Conservation (phyloP, 2,113 vertebrate genomes). For the Polyodon spathula region DNA sequence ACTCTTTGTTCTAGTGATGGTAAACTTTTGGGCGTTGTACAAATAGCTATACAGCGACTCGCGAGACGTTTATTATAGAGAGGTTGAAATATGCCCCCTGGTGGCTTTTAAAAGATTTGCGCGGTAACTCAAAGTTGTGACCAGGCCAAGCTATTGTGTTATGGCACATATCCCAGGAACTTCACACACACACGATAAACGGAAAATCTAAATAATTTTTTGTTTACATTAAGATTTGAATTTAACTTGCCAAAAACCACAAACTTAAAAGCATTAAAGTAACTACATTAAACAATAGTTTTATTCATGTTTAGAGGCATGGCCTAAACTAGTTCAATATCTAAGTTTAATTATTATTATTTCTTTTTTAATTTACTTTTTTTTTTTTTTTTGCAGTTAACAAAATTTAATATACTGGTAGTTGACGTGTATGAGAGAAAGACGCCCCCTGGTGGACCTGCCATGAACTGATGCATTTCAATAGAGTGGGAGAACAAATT, state of each 20-base stretch:
- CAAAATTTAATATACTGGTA: too few species aligned
- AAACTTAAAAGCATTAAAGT: too few species aligned
- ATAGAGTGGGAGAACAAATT: not conserved
- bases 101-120: slow-evolving; percentile 30
- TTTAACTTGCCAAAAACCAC: too few species aligned
- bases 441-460: slow-evolving; percentile 40
- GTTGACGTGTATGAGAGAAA: not conserved
- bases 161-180: slow-evolving; percentile 12
- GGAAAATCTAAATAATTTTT: too few species aligned
- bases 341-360: too few species aligned
- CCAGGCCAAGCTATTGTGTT: not conserved
- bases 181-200: too few species aligned
- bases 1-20: slow-evolving; percentile 24
- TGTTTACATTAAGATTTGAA: not conserved
- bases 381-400: too few species aligned
- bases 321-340: too few species aligned
- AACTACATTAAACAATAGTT: too few species aligned
- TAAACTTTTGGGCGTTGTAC: slow-evolving; percentile 57
- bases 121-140: slow-evolving; percentile 23
- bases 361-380: too few species aligned
- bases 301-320: too few species aligned
- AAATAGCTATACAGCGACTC: slow-evolving; percentile 46
- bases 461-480: not conserved
- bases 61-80: slow-evolving; percentile 28
- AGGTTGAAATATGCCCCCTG: slow-evolving; percentile 40